Base-by-base conservation (phyloP, 2,888 invertebrate species). In the Mellilla xanthometata region DNA sequence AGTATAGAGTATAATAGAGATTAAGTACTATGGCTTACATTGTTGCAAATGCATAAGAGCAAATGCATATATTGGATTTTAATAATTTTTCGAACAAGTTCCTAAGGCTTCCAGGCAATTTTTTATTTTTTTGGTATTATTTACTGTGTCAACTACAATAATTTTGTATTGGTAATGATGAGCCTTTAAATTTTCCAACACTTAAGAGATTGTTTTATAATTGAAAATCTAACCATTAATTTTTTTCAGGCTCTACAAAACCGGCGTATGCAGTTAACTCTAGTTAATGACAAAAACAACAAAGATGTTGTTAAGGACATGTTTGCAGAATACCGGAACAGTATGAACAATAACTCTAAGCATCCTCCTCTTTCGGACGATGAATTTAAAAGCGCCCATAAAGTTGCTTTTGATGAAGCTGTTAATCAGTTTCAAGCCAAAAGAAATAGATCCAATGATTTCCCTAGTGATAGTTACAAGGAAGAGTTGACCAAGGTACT, bases 281-380 rank as follows among this genome's bases (percentile, higher is more conserved):
- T 39, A 29, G 8, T 13, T 5, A 39, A 39, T n/a, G 39, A 39
- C 8, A 23, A 31, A 4, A 39, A 39, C 26, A 39, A 39, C n/a
- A 30, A 31, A 6, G 19, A 26, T 27, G 19, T 19, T 6, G 22
- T 12, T 8, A 36, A 36, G 15, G 36, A 36, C 8, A 7, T 28
- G 2, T 36, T 36, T 8, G 26, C 8, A 7, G 19, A 36, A 19
- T 36, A 36, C 22, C 27, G 22, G 11, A 28, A 28, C n/a, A 1
- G 15, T 10, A 36, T 36, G 36, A 5, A 15, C 12, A 36, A 15
- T 7, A 36, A 36, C 3, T 36, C 12, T 5, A 28, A 10, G 7
- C 27, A 36, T n/a, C 36, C 36, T 19, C 36, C 36, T 3, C 19
- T 36, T 19, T 22, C 36, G 0, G 19, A 22, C 3, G 6, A 0